These are phyloP conservation scores for Corbicula japonica DNA, from an alignment of 2,888 invertebrate genomes.

Conservation along the genomic window DNA sequence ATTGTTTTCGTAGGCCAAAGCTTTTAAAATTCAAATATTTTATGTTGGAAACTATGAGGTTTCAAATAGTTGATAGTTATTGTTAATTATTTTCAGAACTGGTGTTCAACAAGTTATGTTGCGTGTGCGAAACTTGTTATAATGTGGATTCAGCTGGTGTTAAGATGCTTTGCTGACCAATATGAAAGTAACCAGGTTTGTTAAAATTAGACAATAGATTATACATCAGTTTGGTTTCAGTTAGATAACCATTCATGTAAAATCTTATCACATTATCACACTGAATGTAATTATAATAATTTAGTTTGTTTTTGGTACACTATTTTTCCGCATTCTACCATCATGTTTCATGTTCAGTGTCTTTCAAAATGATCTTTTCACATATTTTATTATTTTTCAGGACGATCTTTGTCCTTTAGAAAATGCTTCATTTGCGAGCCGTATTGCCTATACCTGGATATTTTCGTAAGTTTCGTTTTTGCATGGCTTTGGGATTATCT, in stretches of 20 bases:
- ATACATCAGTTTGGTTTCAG: neutral
- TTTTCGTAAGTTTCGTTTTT: conserved; percentile 44
- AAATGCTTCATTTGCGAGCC: conserved; percentile 51
- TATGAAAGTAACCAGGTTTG: conserved; percentile 12
- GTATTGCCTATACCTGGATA: conserved; percentile 59
- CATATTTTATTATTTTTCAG: neutral
- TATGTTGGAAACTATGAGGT: no score
- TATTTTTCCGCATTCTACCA: no score
- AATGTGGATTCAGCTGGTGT: conserved; percentile 42
- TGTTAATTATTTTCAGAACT: conserved; percentile 37
- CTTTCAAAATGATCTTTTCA: no score
- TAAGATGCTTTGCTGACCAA: conserved; percentile 47
- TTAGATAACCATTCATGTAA: no score
- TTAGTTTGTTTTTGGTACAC: no score
- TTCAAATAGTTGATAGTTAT: neutral
- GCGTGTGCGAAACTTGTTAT: conserved; percentile 33
- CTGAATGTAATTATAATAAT: no score
- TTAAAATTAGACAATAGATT: neutral
- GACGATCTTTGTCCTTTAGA: conserved; percentile 48
- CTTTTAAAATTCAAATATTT: no score
- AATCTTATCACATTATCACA: no score
- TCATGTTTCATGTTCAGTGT: no score
- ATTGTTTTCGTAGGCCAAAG: no score
- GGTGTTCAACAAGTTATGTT: conserved; percentile 41
- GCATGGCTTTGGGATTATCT: no score